Conservation (phyloP, 1,140 invertebrate species). For the Pseudomyrmex gracilis region DNA sequence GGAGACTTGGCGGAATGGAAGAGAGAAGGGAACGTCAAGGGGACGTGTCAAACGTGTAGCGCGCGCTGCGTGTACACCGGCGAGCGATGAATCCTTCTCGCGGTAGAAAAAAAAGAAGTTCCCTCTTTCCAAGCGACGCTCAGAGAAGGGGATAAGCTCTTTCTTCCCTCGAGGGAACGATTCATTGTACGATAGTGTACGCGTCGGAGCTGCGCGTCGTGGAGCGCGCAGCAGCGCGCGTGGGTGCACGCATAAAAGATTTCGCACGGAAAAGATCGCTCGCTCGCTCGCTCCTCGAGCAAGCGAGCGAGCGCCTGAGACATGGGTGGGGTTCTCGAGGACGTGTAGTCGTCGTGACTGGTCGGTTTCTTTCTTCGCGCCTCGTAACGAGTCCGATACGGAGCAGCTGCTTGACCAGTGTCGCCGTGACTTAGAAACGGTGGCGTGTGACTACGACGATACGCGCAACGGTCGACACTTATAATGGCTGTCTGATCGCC, state of each 20-base stretch:
- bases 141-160: too few species aligned
- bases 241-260: conserved; percentile 32
- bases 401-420: neutral
- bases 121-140: too few species aligned
- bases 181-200: too few species aligned
- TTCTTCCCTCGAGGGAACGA: too few species aligned
- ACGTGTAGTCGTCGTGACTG: conserved; percentile 11
- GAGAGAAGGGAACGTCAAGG: too few species aligned
- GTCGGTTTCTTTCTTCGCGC: conserved; percentile 1
- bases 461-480: neutral
- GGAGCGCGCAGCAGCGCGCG: neutral
- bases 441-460: neutral
- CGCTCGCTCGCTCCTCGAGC: neutral
- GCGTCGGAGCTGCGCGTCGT: too few species aligned
- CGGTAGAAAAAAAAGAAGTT: too few species aligned
- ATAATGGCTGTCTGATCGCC: neutral
- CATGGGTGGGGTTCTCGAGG: conserved; percentile 58
- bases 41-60: too few species aligned
- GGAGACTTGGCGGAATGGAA: too few species aligned
- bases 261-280: conserved; percentile 6
- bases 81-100: too few species aligned
- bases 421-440: conserved; percentile 26
- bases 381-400: conserved; percentile 16
- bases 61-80: too few species aligned
- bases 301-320: neutral